Conservation (phyloP, 2,888 invertebrate genomes). For the Idaea aversata region DNA sequence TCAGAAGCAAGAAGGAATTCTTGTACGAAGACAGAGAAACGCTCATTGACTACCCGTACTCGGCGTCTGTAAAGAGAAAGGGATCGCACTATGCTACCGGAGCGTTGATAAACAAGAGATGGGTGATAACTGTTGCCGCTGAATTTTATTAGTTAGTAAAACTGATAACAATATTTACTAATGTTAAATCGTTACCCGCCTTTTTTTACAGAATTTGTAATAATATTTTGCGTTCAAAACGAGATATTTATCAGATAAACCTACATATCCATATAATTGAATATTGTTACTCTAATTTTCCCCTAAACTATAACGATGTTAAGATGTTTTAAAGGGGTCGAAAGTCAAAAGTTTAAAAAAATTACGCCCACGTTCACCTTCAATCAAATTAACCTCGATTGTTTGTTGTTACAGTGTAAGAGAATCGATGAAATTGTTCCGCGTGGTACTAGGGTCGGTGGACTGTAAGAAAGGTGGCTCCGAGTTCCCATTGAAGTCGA, state of each 20-base stretch:
- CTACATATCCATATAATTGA: not conserved
- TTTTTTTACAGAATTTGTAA: not conserved
- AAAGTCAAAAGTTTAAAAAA: too few relatives aligned
- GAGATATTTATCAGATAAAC: not conserved
- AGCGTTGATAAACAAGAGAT: conserved; percentile 52
- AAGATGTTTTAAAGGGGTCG: too few relatives aligned
- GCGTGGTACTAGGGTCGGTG: conserved; percentile 57
- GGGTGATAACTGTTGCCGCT: conserved; percentile 59
- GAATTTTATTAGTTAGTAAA: conserved; percentile 61
- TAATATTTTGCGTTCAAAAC: too few relatives aligned
- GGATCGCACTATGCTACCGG: conserved; percentile 63
- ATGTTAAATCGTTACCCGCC: too few relatives aligned
- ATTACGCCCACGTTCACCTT: too few relatives aligned
- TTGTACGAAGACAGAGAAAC: conserved; percentile 26
- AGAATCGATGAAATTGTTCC: conserved; percentile 59
- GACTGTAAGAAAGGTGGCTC: conserved; percentile 61
- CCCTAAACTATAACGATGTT: not conserved
- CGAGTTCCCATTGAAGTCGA: conserved; percentile 43
- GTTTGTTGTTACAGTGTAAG: conserved; percentile 48
- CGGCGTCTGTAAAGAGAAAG: conserved; percentile 61
- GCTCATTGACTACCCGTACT: conserved; percentile 51
- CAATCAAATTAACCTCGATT: too few relatives aligned
- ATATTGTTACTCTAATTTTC: not conserved
- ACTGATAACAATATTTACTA: not conserved
- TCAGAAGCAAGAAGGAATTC: conserved; percentile 24